These are phyloP conservation scores for Holocentrus rufus DNA, from an alignment of 2,797 vertebrate species.

Conservation along the genomic window DNA sequence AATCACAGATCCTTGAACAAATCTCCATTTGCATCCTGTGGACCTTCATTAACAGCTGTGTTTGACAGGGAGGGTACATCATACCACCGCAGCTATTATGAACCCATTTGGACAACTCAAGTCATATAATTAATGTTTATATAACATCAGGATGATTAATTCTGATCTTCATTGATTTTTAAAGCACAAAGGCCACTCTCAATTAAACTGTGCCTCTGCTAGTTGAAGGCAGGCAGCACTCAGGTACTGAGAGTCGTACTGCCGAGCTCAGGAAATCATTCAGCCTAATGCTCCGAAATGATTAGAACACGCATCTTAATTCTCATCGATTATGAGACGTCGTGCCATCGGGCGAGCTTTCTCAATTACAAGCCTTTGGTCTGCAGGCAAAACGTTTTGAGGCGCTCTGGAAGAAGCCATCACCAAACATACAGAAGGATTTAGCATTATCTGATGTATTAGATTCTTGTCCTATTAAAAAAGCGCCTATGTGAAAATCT, in stretches of 20 bases:
- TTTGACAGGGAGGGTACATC: conserved; percentile 28
- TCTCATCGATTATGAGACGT: conserved; percentile 8
- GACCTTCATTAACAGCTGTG: conserved; percentile 25
- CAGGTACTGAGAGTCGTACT: conserved; percentile 22
- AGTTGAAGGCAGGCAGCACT: conserved; percentile 20
- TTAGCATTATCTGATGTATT: conserved; percentile 50
- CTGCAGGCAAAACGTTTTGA: background rate
- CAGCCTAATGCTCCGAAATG: conserved; percentile 18
- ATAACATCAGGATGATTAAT: conserved; percentile 46
- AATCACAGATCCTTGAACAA: background rate
- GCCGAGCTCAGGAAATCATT: conserved; percentile 28
- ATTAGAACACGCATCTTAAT: conserved; percentile 11
- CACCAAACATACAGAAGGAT: conserved; percentile 15
- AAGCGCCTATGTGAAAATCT: conserved; percentile 15
- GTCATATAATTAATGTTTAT: conserved; percentile 52
- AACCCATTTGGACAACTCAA: conserved; percentile 21
- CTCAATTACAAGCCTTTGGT: conserved; percentile 6
- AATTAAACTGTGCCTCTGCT: conserved; percentile 33
- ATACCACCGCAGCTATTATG: conserved; percentile 28
- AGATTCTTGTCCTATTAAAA: background rate
- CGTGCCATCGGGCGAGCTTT: background rate
- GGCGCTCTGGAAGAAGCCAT: background rate
- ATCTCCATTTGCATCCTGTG: conserved; percentile 5
- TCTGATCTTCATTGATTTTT: conserved; percentile 38
- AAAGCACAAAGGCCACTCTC: conserved; percentile 40